Percentiles rank a stretch among this genome's conserved stretches.
These are phyloP conservation scores for Drosophila equinoxialis DNA, from an alignment of 1,140 invertebrate species.

Conservation along the genomic window DNA sequence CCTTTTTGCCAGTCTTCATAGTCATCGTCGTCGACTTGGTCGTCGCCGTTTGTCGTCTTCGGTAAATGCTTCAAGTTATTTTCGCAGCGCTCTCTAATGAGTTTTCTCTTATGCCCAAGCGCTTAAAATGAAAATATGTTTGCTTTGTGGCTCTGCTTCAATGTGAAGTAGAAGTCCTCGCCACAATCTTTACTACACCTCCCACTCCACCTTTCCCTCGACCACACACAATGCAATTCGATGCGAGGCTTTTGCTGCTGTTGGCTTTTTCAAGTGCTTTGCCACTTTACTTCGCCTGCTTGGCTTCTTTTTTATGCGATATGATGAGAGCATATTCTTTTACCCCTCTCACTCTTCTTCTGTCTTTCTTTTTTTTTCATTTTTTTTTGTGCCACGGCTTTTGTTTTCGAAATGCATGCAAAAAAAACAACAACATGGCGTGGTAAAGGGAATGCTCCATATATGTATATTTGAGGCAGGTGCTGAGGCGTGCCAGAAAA, in stretches of 20 bases:
- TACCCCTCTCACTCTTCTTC: neutral
- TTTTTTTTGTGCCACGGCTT: conserved; percentile 10
- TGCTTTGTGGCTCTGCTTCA: conserved; percentile 49
- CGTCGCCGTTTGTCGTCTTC: conserved; percentile 29
- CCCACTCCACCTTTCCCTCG: neutral
- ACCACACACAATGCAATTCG: conserved; percentile 50
- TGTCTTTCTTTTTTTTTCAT: neutral
- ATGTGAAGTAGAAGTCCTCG: conserved; percentile 31
- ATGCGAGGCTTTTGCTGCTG: conserved; percentile 46
- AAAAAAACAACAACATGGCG: neutral
- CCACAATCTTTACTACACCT: conserved; percentile 15
- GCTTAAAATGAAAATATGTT: conserved; percentile 75
- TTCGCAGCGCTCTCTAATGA: conserved; percentile 73
- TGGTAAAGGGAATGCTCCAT: neutral
- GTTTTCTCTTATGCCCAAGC: conserved; percentile 63
- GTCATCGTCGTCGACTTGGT: conserved; percentile 4
- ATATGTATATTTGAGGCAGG: conserved; percentile 27
- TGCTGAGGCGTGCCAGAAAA: conserved; percentile 37
- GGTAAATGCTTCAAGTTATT: conserved; percentile 44
- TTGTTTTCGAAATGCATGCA: conserved; percentile 44
- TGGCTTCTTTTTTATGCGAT: conserved; percentile 40
- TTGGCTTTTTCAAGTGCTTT: conserved; percentile 54
- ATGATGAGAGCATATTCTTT: conserved; percentile 63
- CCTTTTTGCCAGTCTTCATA: conserved; percentile 19
- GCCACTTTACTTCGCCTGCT: conserved; percentile 49